Percentiles rank a stretch among this genome's conserved stretches.
These are phyloP conservation scores for Recurvirostra avosetta DNA, from an alignment of 2,113 vertebrate genomes.

Conservation along the genomic window DNA sequence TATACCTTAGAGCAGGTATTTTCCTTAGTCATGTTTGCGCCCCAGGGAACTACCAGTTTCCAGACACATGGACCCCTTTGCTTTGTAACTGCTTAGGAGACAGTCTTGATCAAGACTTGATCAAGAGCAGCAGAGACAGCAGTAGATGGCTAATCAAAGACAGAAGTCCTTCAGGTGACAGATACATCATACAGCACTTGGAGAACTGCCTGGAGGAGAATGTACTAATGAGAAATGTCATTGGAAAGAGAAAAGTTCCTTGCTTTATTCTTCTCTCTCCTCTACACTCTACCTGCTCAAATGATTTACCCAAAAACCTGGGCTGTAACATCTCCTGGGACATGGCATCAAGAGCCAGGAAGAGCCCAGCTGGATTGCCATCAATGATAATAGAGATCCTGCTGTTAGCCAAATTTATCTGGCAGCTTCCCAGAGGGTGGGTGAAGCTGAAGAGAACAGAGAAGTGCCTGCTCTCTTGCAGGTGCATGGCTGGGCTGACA, in stretches of 20 bases:
- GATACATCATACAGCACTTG: not conserved
- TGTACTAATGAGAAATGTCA: not conserved
- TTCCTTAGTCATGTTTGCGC: not conserved
- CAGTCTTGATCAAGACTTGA: not conserved
- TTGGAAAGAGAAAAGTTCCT: not conserved
- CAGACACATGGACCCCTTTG: not conserved
- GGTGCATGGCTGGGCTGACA: constrained; percentile 30
- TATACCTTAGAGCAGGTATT: not conserved
- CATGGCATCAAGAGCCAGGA: not conserved
- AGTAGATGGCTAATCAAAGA: not conserved
- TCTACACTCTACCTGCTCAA: not conserved
- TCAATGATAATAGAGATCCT: not conserved
- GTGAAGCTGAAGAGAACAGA: not conserved
- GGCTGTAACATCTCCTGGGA: not conserved
- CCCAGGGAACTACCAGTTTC: not conserved
- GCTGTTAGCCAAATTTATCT: constrained; percentile 21
- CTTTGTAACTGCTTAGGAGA: not conserved
- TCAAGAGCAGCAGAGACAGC: not conserved
- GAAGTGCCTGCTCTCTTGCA: not conserved
- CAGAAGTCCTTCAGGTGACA: not conserved
- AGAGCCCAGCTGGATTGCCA: constrained; percentile 13
- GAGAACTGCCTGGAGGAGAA: not conserved
- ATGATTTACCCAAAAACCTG: not conserved
- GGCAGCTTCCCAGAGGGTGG: not conserved
- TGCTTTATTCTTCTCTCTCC: not conserved